Percentiles rank a stretch among this genome's conserved stretches.
These are phyloP conservation scores for Drosophila ficusphila DNA, from an alignment of 1,140 invertebrate genomes.

Conservation along the genomic window DNA sequence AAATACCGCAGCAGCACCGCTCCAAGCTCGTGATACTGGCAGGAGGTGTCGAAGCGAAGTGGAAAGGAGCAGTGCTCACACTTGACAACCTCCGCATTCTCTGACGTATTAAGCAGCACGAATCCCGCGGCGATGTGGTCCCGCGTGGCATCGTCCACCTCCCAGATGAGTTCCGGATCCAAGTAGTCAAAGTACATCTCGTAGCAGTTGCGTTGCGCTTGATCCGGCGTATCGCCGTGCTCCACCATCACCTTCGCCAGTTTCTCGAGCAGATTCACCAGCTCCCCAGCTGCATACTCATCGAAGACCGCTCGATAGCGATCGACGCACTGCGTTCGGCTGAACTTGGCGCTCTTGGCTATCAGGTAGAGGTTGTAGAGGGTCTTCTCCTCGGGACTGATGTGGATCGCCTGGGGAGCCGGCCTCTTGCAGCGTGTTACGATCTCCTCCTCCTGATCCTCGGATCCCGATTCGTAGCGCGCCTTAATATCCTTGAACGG, in stretches of 20 bases:
- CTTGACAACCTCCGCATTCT: constrained; percentile 55
- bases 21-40: constrained; percentile 75
- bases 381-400: constrained; percentile 82
- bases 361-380: constrained; percentile 83
- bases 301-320: constrained; percentile 78
- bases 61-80: constrained; percentile 77
- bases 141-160: constrained; percentile 74
- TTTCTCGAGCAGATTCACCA: constrained; percentile 67
- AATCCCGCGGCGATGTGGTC: constrained; percentile 78
- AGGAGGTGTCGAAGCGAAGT: constrained; percentile 71
- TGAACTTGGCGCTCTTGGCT: constrained; percentile 76
- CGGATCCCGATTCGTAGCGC: constrained; percentile 56
- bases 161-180: constrained; percentile 81
- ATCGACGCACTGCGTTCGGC: constrained; percentile 76
- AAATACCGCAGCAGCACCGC: constrained; percentile 74
- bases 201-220: constrained; percentile 72
- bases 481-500: constrained; percentile 80
- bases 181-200: constrained; percentile 84
- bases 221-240: constrained; percentile 68
- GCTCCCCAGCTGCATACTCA: constrained; percentile 72
- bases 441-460: constrained; percentile 70
- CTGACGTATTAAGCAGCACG: constrained; percentile 56
- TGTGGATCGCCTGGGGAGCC: constrained; percentile 28
- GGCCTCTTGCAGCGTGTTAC: constrained; percentile 48
- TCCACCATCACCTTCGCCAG: constrained; percentile 72